These are phyloP conservation scores for Dasyurus viverrinus DNA, from an alignment of 2,113 vertebrate species.

Conservation along the genomic window DNA sequence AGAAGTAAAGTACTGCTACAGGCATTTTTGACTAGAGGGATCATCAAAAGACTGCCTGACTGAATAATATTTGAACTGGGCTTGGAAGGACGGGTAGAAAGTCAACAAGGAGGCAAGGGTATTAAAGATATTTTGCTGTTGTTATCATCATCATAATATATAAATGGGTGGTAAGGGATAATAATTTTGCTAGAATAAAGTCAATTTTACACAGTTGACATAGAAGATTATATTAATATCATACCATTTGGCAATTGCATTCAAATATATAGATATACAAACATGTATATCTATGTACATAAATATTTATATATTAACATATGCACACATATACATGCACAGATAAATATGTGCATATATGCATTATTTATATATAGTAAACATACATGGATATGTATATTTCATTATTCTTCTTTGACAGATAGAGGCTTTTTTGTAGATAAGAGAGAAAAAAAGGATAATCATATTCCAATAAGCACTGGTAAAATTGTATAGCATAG, in stretches of 20 bases:
- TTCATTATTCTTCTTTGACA: not conserved
- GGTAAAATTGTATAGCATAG: not conserved
- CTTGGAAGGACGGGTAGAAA: not conserved
- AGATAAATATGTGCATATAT: not conserved
- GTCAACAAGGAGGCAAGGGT: not conserved
- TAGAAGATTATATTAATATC: not conserved
- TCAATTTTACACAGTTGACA: not conserved
- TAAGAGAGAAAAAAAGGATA: not conserved
- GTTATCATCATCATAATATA: not conserved
- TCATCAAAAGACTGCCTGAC: not conserved
- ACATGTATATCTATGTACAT: not conserved
- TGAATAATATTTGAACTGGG: not conserved
- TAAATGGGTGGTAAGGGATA: not conserved
- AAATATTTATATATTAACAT: not conserved
- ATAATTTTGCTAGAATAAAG: not conserved
- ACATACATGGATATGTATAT: not conserved
- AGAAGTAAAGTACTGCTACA: not conserved
- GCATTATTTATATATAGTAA: not conserved
- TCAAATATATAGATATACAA: not conserved
- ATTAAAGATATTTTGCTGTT: not conserved
- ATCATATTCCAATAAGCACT: too few relatives aligned
- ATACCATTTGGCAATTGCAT: not conserved
- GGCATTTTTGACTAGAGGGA: not conserved
- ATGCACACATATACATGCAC: not conserved
- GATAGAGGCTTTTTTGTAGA: not conserved